phyloP scores from a whole-genome alignment of 2,888 invertebrate genomes.

The Selenia dentaria region DNA sequence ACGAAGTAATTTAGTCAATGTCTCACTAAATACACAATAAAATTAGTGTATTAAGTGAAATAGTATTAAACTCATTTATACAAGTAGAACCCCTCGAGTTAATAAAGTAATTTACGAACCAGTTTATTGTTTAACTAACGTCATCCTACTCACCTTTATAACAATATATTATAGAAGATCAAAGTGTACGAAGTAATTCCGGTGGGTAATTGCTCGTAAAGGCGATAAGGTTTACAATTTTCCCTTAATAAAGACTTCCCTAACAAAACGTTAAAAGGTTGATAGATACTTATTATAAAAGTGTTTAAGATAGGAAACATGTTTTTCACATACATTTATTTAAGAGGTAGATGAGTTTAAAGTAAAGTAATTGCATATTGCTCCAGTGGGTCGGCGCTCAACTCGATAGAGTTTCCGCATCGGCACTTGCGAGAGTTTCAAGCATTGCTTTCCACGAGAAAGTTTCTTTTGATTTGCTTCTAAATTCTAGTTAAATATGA shows the following conservation, averaged over 20 bases:
- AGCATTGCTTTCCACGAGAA: conserved; percentile 33
- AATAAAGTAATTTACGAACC: conserved; percentile 8
- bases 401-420: conserved; percentile 29
- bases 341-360: conserved; percentile 38
- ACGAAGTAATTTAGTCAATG: too few species aligned
- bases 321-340: conserved; percentile 6
- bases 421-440: conserved; percentile 28
- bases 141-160: conserved; percentile 20
- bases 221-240: conserved; percentile 34
- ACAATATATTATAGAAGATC: conserved; percentile 15
- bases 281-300: conserved; percentile 23
- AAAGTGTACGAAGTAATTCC: conserved; percentile 28
- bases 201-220: conserved; percentile 34
- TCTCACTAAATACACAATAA: too few species aligned
- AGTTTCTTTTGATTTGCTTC: conserved; percentile 34
- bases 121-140: conserved; percentile 22
- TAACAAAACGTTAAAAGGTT: conserved; percentile 20
- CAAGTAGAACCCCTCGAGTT: too few species aligned
- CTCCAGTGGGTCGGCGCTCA: conserved; percentile 19
- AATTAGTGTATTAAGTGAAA: too few species aligned
- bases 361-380: conserved; percentile 29
- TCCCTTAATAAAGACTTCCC: conserved; percentile 23
- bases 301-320: not conserved
- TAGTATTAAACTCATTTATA: too few species aligned
- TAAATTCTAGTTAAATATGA: conserved; percentile 23